Percentiles rank a stretch among this genome's conserved stretches.
These are phyloP conservation scores for Oreortyx pictus DNA, from an alignment of 2,797 vertebrate genomes.

Conservation along the genomic window DNA sequence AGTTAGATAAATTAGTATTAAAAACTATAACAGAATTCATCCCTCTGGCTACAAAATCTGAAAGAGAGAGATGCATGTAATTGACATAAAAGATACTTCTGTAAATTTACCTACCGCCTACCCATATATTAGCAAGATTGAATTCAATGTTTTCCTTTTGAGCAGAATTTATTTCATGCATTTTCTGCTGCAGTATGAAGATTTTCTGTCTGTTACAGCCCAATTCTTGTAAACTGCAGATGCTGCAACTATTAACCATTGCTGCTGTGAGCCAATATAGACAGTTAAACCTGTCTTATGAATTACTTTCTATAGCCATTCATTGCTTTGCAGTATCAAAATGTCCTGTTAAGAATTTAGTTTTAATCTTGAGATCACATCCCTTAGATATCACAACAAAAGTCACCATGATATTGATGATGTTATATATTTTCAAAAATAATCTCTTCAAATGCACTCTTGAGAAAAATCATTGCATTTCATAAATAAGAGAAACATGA, in stretches of 20 bases:
- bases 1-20: neutral
- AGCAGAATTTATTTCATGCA: neutral
- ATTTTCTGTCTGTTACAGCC: neutral
- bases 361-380: neutral
- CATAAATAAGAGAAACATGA: neutral
- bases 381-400: neutral
- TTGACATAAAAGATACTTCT: neutral
- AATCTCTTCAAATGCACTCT: neutral
- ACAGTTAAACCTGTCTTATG: neutral
- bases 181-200: neutral
- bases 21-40: neutral
- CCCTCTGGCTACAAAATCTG: neutral
- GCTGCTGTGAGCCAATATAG: neutral
- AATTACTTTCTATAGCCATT: neutral
- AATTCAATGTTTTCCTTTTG: neutral
- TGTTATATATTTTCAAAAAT: neutral
- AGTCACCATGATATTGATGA: neutral
- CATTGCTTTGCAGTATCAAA: neutral
- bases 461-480: too few species aligned
- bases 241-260: neutral
- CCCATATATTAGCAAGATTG: neutral
- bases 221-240: rapidly evolving
- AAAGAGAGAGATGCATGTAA: neutral
- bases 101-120: neutral
- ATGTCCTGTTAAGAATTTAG: neutral